phyloP scores from a whole-genome alignment of 2,888 invertebrate species.

The Cacoxenus indagator region DNA sequence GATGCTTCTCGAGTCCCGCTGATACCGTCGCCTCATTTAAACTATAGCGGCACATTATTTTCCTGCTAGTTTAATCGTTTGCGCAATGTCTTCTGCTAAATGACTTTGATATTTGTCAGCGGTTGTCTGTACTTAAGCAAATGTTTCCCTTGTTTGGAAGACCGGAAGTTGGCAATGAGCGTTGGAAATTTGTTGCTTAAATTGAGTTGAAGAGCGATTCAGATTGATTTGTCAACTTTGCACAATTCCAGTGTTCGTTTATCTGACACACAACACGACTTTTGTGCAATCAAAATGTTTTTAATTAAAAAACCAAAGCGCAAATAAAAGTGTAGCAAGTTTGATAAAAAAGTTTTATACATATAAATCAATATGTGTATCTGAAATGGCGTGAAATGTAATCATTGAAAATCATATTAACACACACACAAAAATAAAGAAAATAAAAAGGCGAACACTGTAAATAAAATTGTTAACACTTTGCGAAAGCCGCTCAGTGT shows the following conservation, averaged over 20 bases:
- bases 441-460: not conserved
- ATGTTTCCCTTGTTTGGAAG: not conserved
- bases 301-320: conserved; percentile 3
- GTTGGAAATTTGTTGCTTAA: conserved; percentile 17
- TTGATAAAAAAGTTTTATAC: not conserved
- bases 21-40: not conserved
- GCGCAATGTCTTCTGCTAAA: conserved; percentile 54
- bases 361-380: not conserved
- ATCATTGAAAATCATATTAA: not conserved
- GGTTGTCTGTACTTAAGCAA: too few relatives aligned
- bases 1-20: not conserved
- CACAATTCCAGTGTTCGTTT: too few relatives aligned
- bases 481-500: conserved; percentile 15
- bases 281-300: not conserved
- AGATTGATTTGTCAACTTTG: too few relatives aligned
- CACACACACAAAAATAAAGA: not conserved
- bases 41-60: too few relatives aligned
- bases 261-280: too few relatives aligned
- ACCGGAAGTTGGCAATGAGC: not conserved
- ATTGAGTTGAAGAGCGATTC: not conserved
- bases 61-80: too few relatives aligned
- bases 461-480: conserved; percentile 13
- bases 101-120: conserved; percentile 56
- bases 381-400: not conserved
- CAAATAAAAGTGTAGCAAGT: not conserved